Evolutionary conservation across 2,113 vertebrate species (phyloP).

Genomic region (Cyprinodon variegatus): DNA sequence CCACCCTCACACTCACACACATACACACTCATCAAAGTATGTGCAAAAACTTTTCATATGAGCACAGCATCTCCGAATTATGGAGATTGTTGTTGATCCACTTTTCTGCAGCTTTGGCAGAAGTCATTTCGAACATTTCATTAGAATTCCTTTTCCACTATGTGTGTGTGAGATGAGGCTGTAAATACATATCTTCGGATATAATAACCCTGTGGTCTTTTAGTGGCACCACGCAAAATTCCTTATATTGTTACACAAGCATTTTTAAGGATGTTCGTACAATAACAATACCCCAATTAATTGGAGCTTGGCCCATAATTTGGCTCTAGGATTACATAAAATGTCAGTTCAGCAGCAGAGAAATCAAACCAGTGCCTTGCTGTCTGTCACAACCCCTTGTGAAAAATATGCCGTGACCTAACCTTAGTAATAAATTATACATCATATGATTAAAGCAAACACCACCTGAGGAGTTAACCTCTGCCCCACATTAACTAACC

Average conservation of each 20-base stretch:
- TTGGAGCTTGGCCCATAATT: slow-evolving; percentile 26
- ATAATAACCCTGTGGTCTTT: slow-evolving; percentile 45
- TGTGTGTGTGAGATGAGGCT: slow-evolving; percentile 31
- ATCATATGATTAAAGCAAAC: slow-evolving; percentile 46
- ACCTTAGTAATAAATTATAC: slow-evolving; percentile 64
- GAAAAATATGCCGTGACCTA: slow-evolving; percentile 41
- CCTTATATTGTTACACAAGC: slow-evolving; percentile 43
- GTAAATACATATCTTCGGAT: slow-evolving; percentile 41
- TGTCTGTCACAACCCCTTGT: slow-evolving; percentile 55
- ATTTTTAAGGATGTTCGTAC: slow-evolving; percentile 42
- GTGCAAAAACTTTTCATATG: slow-evolving; percentile 43
- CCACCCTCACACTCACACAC: slow-evolving; percentile 57
- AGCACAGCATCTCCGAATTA: slow-evolving; percentile 7
- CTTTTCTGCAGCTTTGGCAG: slow-evolving; percentile 30
- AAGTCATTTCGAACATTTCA: slow-evolving; percentile 21
- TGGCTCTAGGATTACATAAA: slow-evolving; percentile 42
- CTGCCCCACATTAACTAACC: slow-evolving; percentile 51
- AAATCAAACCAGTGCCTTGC: slow-evolving; percentile 43
- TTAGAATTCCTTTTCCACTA: slow-evolving; percentile 9
- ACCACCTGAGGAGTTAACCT: slow-evolving; percentile 58
- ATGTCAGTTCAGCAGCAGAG: slow-evolving; percentile 14
- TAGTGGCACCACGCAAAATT: slow-evolving; percentile 51
- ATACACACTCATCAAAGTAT: slow-evolving; percentile 31
- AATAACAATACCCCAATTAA: slow-evolving; percentile 50
- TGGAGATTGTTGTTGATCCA: slow-evolving; percentile 26